phyloP scores from a whole-genome alignment of 2,797 vertebrate genomes.

The Argyrosomus regius region DNA sequence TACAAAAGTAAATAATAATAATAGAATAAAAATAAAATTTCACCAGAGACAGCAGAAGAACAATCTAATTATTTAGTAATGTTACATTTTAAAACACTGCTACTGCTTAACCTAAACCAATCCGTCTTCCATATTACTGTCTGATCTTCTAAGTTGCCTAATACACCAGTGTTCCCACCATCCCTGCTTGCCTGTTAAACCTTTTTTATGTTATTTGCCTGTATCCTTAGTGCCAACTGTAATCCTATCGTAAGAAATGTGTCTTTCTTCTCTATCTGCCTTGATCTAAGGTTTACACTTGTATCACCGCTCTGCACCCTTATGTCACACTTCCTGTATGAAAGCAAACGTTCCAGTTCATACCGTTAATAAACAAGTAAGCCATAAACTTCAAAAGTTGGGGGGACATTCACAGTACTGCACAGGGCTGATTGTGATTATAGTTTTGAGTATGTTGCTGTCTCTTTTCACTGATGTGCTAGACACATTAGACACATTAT shows the following conservation, averaged over 20 bases:
- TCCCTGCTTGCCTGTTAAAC: not conserved
- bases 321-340: not conserved
- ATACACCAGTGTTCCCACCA: not conserved
- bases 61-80: too few species aligned
- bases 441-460: constrained; percentile 43
- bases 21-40: too few species aligned
- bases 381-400: constrained; percentile 6
- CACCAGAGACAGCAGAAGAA: too few species aligned
- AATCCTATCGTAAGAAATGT: constrained; percentile 15
- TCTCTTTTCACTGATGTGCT: constrained; percentile 34
- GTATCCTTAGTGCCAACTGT: not conserved
- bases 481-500: constrained; percentile 49
- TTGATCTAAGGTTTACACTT: not conserved
- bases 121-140: not conserved
- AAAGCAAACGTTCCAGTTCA: constrained; percentile 13
- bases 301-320: not conserved
- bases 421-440: constrained; percentile 43
- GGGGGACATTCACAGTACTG: not conserved
- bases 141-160: not conserved
- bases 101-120: too few species aligned
- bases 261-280: not conserved
- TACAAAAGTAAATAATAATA: too few species aligned
- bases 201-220: not conserved
- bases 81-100: too few species aligned
- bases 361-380: constrained; percentile 1